phyloP scores from a whole-genome alignment of 2,888 invertebrate genomes.

The Ligdia adustata region DNA sequence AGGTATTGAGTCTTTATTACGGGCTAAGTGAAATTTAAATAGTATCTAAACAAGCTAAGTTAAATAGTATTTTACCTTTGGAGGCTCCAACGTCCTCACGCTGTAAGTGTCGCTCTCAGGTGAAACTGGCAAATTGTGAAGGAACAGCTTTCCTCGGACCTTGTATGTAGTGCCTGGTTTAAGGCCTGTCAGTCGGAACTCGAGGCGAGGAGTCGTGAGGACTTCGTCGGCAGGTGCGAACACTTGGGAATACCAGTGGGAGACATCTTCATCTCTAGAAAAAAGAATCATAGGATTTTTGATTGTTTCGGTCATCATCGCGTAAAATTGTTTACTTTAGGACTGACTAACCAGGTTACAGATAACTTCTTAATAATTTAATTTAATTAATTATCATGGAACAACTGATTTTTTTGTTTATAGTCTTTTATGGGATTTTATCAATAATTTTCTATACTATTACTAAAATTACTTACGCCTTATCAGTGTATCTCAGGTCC shows the following conservation, averaged over 20 bases:
- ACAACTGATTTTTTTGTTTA: too few species aligned
- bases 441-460: too few species aligned
- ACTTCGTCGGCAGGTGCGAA: conserved; percentile 94
- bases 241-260: conserved; percentile 92
- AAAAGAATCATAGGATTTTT: too few species aligned
- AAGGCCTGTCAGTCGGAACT: conserved; percentile 91
- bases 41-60: too few species aligned
- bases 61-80: conserved; percentile 52
- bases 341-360: too few species aligned
- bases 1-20: too few species aligned
- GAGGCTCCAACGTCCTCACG: conserved; percentile 86
- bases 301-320: too few species aligned
- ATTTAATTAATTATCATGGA: not conserved
- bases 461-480: conserved; percentile 82
- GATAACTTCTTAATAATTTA: not conserved
- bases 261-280: conserved; percentile 86
- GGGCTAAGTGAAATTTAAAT: too few species aligned
- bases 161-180: conserved; percentile 92
- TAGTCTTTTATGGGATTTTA: too few species aligned
- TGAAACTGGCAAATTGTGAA: conserved; percentile 90
- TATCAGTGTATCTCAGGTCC: conserved; percentile 93
- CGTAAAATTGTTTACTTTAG: too few species aligned
- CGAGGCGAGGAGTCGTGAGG: conserved; percentile 92
- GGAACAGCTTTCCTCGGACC: conserved; percentile 90
- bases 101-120: conserved; percentile 91